Conservation (phyloP, 2,888 invertebrate genomes). For the Drosophila algonquin region DNA sequence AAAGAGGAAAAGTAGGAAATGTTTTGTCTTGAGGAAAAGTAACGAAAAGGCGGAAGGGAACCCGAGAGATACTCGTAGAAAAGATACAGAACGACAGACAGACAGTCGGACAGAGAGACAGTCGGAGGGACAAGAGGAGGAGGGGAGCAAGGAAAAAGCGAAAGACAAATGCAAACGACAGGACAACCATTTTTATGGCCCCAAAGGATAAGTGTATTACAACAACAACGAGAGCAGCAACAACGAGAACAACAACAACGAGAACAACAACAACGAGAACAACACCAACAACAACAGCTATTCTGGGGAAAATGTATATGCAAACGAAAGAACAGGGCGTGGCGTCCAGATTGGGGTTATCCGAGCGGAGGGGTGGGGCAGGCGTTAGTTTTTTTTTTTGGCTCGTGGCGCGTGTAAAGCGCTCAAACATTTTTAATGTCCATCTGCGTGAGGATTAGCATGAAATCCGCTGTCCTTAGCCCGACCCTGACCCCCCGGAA, state of each 20-base stretch:
- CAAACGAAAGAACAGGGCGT: constrained; percentile 22
- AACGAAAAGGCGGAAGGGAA: constrained; percentile 45
- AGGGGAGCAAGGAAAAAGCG: constrained; percentile 33
- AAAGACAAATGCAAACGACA: constrained; percentile 63
- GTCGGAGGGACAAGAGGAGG: not conserved
- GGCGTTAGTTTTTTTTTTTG: constrained; percentile 31
- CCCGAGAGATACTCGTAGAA: constrained; percentile 17
- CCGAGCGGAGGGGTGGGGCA: not conserved
- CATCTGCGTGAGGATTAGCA: constrained; percentile 71
- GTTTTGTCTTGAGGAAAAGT: constrained; percentile 36
- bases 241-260: constrained; percentile 52
- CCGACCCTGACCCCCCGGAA: not conserved
- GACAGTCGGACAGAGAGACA: constrained; percentile 11
- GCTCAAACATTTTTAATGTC: constrained; percentile 72
- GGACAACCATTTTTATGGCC: constrained; percentile 62
- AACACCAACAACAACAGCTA: constrained; percentile 42
- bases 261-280: constrained; percentile 57
- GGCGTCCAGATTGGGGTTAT: not conserved
- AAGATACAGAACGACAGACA: constrained; percentile 3
- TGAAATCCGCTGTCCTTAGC: constrained; percentile 57
- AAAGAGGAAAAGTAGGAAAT: constrained; percentile 38
- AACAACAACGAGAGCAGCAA: constrained; percentile 46
- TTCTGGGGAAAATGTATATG: constrained; percentile 31
- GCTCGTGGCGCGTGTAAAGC: constrained; percentile 56
- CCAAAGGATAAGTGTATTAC: constrained; percentile 68